Conservation (phyloP, 2,888 invertebrate species). For the Psylliodes chrysocephalus region DNA sequence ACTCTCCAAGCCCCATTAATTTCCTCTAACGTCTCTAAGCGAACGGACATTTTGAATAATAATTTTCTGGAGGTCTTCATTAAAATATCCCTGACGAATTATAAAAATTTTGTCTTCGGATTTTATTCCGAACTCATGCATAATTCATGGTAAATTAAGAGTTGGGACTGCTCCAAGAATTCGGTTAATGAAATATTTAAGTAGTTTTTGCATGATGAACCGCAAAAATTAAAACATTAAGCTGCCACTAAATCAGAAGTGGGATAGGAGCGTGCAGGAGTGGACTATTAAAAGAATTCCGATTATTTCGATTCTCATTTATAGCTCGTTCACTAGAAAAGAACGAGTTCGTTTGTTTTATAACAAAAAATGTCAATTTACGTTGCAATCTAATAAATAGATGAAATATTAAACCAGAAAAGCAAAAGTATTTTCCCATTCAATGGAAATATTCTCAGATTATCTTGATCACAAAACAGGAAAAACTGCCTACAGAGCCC, state of each 20-base stretch:
- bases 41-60: slow-evolving; percentile 31
- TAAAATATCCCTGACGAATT: slow-evolving; percentile 44
- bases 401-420: too few species aligned
- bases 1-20: slow-evolving; percentile 25
- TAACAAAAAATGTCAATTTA: too few species aligned
- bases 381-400: too few species aligned
- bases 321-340: too few species aligned
- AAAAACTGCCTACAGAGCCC: too few species aligned
- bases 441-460: too few species aligned
- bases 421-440: too few species aligned
- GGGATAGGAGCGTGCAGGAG: background rate
- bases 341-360: too few species aligned
- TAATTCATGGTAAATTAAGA: slow-evolving; percentile 52
- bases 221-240: slow-evolving; percentile 50
- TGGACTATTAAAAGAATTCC: background rate
- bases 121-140: slow-evolving; percentile 47
- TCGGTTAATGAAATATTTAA: slow-evolving; percentile 53
- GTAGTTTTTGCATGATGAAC: slow-evolving; percentile 47
- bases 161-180: slow-evolving; percentile 50
- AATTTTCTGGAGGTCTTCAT: slow-evolving; percentile 37
- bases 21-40: slow-evolving; percentile 18
- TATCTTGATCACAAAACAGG: too few species aligned
- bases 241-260: slow-evolving; percentile 37
- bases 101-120: slow-evolving; percentile 48
- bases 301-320: background rate